phyloP scores from a whole-genome alignment of 2,888 invertebrate genomes.

The Perizoma flavofasciatum region DNA sequence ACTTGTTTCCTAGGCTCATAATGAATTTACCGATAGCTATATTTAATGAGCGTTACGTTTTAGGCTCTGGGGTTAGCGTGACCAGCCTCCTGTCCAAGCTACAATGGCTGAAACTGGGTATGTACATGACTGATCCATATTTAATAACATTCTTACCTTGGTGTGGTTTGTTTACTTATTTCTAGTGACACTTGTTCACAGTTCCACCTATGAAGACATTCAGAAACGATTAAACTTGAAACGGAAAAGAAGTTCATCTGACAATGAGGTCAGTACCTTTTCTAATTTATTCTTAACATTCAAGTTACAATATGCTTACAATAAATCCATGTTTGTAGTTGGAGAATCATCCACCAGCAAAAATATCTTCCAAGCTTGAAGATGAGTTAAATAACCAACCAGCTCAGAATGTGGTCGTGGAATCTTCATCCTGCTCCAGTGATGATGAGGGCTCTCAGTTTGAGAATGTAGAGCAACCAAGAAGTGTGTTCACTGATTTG shows the following conservation, averaged over 20 bases:
- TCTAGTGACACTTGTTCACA: conserved; percentile 55
- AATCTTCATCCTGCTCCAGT: conserved; percentile 75
- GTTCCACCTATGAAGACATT: conserved; percentile 67
- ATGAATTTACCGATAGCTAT: conserved; percentile 39
- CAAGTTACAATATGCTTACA: conserved; percentile 5
- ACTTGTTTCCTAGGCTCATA: conserved; percentile 49
- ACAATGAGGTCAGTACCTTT: conserved; percentile 71
- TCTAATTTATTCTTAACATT: conserved; percentile 24
- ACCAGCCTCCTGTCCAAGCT: conserved; percentile 55
- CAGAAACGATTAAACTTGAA: conserved; percentile 70
- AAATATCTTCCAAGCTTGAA: conserved; percentile 59
- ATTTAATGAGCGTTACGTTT: conserved; percentile 55
- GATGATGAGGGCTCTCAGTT: conserved; percentile 69
- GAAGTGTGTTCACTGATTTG: conserved; percentile 71
- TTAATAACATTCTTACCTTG: conserved; percentile 61
- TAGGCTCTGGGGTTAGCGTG: conserved; percentile 58
- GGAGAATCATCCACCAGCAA: conserved; percentile 76
- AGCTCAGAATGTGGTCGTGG: conserved; percentile 71
- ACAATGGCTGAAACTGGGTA: conserved; percentile 79
- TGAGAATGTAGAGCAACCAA: conserved; percentile 63
- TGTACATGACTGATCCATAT: conserved; percentile 55
- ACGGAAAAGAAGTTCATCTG: conserved; percentile 74
- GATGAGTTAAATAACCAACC: conserved; percentile 63
- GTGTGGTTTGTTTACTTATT: conserved; percentile 65
- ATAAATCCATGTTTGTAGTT: conserved; percentile 57